Percentiles rank a stretch among this genome's conserved stretches.
Evolutionary conservation across 2,888 invertebrate species (phyloP).

Genomic region (Phyllotreta striolata): DNA sequence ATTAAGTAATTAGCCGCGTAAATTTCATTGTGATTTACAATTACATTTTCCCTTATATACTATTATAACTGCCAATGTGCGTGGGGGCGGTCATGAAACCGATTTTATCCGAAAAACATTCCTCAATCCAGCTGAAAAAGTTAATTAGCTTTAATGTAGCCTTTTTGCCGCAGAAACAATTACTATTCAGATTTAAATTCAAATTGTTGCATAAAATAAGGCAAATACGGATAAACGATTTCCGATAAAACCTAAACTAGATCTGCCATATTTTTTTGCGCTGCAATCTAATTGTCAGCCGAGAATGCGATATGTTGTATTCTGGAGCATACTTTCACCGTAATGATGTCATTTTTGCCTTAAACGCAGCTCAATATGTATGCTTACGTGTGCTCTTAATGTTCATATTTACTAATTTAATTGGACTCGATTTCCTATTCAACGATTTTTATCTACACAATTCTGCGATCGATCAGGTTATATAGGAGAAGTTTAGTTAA

Average conservation of each 20-base stretch:
- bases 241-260: conserved; percentile 11
- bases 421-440: conserved; percentile 1
- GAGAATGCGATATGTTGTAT: conserved; percentile 10
- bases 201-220: too few relatives aligned
- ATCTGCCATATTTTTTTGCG: conserved; percentile 1
- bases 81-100: conserved; percentile 5
- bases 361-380: conserved; percentile 2
- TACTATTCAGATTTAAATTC: too few relatives aligned
- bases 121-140: too few relatives aligned
- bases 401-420: conserved; percentile 14
- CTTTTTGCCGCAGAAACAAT: too few relatives aligned
- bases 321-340: conserved; percentile 13
- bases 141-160: too few relatives aligned
- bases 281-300: neutral
- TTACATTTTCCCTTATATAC: conserved; percentile 12
- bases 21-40: conserved; percentile 22
- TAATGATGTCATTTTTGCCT: conserved; percentile 11
- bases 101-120: too few relatives aligned
- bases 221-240: conserved; percentile 4
- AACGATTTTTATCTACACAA: too few relatives aligned
- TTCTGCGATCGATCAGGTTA: too few relatives aligned
- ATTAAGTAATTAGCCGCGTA: conserved; percentile 29
- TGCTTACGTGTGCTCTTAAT: conserved; percentile 10
- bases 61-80: neutral
- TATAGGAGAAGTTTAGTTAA: too few relatives aligned